Conservation (phyloP, 2,113 vertebrate genomes). For the Elanoides forficatus region DNA sequence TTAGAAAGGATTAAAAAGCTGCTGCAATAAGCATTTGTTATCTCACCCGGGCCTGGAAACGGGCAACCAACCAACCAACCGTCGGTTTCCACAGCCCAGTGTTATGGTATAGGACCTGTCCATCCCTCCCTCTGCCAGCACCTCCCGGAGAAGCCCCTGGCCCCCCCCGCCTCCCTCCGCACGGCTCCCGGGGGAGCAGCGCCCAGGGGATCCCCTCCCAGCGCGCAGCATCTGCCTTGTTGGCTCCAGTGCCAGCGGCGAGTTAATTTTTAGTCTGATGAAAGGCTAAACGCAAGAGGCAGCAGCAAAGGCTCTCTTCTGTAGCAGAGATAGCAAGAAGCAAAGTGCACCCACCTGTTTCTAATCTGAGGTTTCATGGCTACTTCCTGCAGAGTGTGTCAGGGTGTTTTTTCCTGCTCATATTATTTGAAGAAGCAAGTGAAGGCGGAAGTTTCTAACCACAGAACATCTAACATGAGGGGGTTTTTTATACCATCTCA, state of each 20-base stretch:
- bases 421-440: background rate
- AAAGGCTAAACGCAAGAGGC: background rate
- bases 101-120: rapidly evolving
- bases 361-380: slow-evolving; percentile 25
- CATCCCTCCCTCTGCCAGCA: background rate
- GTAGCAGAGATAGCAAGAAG: background rate
- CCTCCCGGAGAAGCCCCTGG: background rate
- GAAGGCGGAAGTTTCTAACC: slow-evolving; percentile 35
- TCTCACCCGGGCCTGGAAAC: background rate
- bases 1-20: background rate
- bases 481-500: background rate
- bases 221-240: background rate
- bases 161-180: background rate
- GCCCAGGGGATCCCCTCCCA: background rate
- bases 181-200: background rate
- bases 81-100: rapidly evolving
- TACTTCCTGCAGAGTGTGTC: slow-evolving; percentile 4
- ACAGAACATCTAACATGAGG: background rate
- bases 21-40: background rate
- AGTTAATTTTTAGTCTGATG: background rate
- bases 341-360: slow-evolving; percentile 62
- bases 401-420: slow-evolving; percentile 30
- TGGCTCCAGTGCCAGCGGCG: background rate
- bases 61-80: background rate
- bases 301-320: background rate